Base-by-base conservation (phyloP, 2,113 vertebrate genomes). In the Thalassarche chlororhynchos region DNA sequence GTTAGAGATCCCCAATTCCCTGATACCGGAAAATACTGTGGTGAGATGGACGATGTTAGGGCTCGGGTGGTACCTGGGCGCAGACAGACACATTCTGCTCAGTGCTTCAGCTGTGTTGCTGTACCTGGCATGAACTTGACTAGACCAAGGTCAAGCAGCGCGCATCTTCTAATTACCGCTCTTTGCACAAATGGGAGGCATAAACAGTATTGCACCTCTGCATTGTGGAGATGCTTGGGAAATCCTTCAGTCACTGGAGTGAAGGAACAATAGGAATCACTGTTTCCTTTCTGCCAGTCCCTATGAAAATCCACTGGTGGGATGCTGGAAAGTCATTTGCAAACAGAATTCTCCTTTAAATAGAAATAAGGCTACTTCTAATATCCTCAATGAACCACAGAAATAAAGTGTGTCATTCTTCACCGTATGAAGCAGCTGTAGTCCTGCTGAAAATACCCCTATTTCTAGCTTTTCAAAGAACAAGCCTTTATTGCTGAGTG, bases 391-490 rank as follows among this genome's bases (percentile, higher is more conserved):
- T 78, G 86, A 92, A 81, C 74, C 87, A 24, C 20, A 65, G 85
- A 75, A 88, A 77, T 20, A 16, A 62, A 34, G 9, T 24, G 72
- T 84, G 88, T 36, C 14, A 8, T 89, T 85, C 32, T 81, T 95
- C 58, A 70, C 36, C 5, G 2, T 18, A 62, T 55, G 60, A n/a
- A n/a, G n/a, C n/a, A 87, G 84, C 79, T 84, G 10, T 77, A 26
- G 15, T 71, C 54, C 49, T 96, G 61, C 89, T 95, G 77, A 78
- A 87, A 96, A 89, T 52, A 64, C 34, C 76, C 54, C 64, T 76
- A 7, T 70, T 97, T 96, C 89, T 95, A 51, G 81, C 40, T 15
- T 94, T 77, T 84, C 75, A 64, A 89, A 95, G 76, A 96, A 79
- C 36, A 90, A 91, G 55, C 65, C 62, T 65, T 72, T 91, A 76